A percentile compares a stretch with the other conserved stretches of the same genome.
Evolutionary conservation across 2,113 vertebrate species (phyloP).

Genomic region (Pungitius pungitius): DNA sequence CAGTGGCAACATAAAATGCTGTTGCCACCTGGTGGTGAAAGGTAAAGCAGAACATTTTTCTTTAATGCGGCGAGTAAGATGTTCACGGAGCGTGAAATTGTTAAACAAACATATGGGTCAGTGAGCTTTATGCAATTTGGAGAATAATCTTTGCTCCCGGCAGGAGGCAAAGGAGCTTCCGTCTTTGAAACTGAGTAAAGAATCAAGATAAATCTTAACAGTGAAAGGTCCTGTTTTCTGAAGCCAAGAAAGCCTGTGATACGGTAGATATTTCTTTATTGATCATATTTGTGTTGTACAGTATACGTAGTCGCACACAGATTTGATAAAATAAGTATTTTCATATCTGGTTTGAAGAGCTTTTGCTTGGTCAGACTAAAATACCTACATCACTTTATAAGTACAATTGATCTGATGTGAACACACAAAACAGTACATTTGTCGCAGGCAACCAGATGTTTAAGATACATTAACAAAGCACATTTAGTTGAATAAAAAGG

Average conservation of each 20-base stretch:
- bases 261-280: conserved; percentile 55
- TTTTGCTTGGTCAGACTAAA: neutral
- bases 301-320: neutral
- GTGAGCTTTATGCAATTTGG: conserved; percentile 24
- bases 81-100: conserved; percentile 50
- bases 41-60: conserved; percentile 33
- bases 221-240: neutral
- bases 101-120: conserved; percentile 57
- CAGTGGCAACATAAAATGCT: neutral
- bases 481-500: conserved; percentile 26
- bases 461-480: conserved; percentile 23
- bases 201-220: neutral
- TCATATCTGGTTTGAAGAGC: neutral
- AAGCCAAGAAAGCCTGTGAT: neutral
- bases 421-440: conserved; percentile 10
- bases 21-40: conserved; percentile 64
- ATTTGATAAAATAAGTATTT: conserved; percentile 6
- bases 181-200: conserved; percentile 7
- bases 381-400: conserved; percentile 1
- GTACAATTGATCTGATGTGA: conserved; percentile 36
- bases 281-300: conserved; percentile 28
- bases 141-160: conserved; percentile 21
- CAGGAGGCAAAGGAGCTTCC: neutral
- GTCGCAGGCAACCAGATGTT: neutral
- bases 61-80: neutral